Evolutionary conservation across 2,113 vertebrate species (phyloP).

Genomic region (Formicarius rufipectus): DNA sequence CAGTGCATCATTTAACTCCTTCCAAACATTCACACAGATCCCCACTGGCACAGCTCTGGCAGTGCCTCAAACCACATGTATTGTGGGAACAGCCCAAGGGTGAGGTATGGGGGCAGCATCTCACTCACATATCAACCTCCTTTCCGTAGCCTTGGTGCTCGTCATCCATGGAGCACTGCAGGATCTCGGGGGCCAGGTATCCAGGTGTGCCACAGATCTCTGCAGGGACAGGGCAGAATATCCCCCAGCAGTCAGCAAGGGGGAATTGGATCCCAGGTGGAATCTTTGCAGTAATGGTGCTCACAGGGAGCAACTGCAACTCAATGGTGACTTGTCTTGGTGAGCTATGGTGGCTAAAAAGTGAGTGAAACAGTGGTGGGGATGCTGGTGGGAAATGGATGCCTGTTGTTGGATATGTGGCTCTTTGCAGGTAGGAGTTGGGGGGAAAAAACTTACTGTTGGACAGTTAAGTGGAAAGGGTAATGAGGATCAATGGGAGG

Average conservation of each 20-base stretch:
- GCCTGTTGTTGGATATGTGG: rapidly evolving
- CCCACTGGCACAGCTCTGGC: background rate
- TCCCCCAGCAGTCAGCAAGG: background rate
- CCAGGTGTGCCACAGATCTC: slow-evolving; percentile 96
- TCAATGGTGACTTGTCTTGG: background rate
- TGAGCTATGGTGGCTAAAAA: background rate
- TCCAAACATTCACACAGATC: background rate
- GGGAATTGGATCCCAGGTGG: background rate
- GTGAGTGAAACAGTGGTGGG: rapidly evolving
- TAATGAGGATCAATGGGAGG: background rate
- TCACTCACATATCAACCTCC: slow-evolving; percentile 92
- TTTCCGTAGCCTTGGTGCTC: slow-evolving; percentile 86
- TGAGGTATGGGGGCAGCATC: rapidly evolving
- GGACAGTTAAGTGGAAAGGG: background rate
- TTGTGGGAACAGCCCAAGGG: background rate
- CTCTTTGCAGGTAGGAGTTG: background rate
- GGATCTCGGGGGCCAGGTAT: slow-evolving; percentile 95
- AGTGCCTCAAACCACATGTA: rapidly evolving
- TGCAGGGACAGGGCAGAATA: slow-evolving; percentile 48
- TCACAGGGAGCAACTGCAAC: background rate
- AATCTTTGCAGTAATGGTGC: background rate
- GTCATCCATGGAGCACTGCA: slow-evolving; percentile 93
- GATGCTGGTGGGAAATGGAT: background rate
- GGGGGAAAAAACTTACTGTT: background rate
- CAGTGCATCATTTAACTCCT: background rate